Evolutionary conservation across 2,797 vertebrate genomes (phyloP), one percentile per base, ranked within the genome.

Genomic region (Malurus leucopterus): DNA sequence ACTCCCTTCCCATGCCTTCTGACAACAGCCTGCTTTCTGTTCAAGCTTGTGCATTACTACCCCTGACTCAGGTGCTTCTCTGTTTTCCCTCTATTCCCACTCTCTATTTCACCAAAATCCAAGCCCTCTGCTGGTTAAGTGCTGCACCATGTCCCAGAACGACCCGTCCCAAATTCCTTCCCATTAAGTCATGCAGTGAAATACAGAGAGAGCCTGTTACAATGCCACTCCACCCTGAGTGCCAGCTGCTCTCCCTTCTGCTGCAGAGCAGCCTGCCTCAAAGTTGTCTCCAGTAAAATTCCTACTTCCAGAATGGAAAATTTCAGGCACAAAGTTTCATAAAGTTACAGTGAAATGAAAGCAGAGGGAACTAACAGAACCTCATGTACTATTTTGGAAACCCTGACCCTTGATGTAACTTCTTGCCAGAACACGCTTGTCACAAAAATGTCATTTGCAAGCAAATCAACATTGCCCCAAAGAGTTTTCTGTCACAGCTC

Each of bases 301-400:
- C 87, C 87, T 76, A 75, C 85, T 41, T 27, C 0, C 11, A 64
- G 81, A 61, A 68, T 51, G 91, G 93, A 96, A 96, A 95, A 41
- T 92, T 96, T 93, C 79, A 59, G 58, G 32, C 70, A 71, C 20
- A 40, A 71, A 23, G 62, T 86, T 86, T 3, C 30, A 29, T 3
- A 29, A 84, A 86, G 67, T 88, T 82, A 47, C 30, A 88, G 58
- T 82, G 81, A 93, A 91, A 76, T 24, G n/a, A 86, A 86, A 89
- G 54, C 76, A 93, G 69, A 93, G 50, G 29, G 91, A 83, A 27
- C 21, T 10, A 79, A 84, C 50, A 88, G 90, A 79, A 69, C 38
- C 62, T 29, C 12, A 36, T 38, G 79, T 67, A 41, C 75, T 84
- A 8, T 53, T 85, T 51, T 79, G 47, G 70, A 80, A 83, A 70